Percentiles rank a stretch among this genome's conserved stretches.
Conservation (phyloP, 2,113 vertebrate genomes). For the Rhea pennata region DNA sequence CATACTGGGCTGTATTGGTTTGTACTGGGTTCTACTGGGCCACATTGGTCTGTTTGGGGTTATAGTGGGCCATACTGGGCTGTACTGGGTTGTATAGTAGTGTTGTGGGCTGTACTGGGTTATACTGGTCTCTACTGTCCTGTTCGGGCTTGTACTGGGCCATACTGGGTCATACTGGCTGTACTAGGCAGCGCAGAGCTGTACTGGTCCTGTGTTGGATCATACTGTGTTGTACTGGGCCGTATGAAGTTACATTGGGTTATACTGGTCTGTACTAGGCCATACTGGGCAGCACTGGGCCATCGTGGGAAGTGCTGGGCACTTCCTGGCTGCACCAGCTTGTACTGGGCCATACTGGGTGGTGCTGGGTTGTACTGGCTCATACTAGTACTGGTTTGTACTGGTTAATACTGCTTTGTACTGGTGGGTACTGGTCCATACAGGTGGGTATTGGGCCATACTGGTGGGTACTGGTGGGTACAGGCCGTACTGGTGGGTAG, state of each 20-base stretch:
- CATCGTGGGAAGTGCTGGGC: not conserved
- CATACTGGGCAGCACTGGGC: no score
- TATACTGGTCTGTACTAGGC: not conserved
- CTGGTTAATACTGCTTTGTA: not conserved
- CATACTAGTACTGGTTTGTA: not conserved
- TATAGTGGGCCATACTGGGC: not conserved
- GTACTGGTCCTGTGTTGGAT: no score
- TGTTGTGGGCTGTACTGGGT: not conserved
- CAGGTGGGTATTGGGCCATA: not conserved
- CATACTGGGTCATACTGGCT: not conserved
- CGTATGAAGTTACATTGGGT: accelerated
- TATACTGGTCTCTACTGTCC: not conserved
- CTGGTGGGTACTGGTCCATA: not conserved
- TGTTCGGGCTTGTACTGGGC: not conserved
- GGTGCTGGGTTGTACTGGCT: not conserved
- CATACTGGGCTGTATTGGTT: not conserved
- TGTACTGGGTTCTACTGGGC: not conserved
- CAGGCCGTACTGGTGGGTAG: not conserved
- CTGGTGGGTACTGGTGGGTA: not conserved
- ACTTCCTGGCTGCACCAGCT: no score
- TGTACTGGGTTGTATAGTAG: not conserved
- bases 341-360: not conserved
- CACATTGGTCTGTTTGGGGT: not conserved
- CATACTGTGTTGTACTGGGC: no score
- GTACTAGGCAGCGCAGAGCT: no score